Evolutionary conservation across 1,140 invertebrate species (phyloP).

Genomic region (Drosophila murphyi): DNA sequence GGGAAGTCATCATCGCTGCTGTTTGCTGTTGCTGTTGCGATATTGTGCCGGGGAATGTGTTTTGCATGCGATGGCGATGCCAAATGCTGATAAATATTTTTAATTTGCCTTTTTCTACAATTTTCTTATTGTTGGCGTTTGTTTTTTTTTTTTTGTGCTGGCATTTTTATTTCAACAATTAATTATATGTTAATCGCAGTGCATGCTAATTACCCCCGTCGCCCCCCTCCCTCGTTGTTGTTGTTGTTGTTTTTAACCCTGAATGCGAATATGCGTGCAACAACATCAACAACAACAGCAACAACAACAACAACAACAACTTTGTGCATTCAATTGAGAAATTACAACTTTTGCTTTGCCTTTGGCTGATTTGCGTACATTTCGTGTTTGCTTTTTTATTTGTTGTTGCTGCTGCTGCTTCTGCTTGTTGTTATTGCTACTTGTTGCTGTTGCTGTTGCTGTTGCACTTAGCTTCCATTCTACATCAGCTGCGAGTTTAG

Average conservation of each 20-base stretch:
- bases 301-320: slow-evolving; percentile 39
- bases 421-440: background rate
- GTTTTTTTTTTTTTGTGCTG: slow-evolving; percentile 62
- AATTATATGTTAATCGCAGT: slow-evolving; percentile 83
- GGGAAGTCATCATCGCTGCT: background rate
- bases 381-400: slow-evolving; percentile 51
- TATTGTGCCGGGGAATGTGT: slow-evolving; percentile 60
- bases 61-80: slow-evolving; percentile 79
- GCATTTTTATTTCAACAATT: slow-evolving; percentile 66
- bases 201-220: slow-evolving; percentile 76
- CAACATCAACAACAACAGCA: slow-evolving; percentile 25
- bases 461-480: slow-evolving; percentile 19
- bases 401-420: slow-evolving; percentile 8
- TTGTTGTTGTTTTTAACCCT: slow-evolving; percentile 60
- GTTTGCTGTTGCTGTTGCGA: slow-evolving; percentile 41
- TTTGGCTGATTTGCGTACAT: slow-evolving; percentile 76
- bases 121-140: slow-evolving; percentile 41
- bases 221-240: slow-evolving; percentile 5
- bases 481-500: slow-evolving; percentile 16
- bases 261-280: slow-evolving; percentile 75
- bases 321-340: slow-evolving; percentile 80
- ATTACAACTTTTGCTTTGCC: slow-evolving; percentile 69
- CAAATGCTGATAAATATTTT: slow-evolving; percentile 45
- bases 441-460: slow-evolving; percentile 2
- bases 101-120: slow-evolving; percentile 40